Evolutionary conservation across 1,140 invertebrate species (phyloP).

Genomic region (Dendroctonus valens): DNA sequence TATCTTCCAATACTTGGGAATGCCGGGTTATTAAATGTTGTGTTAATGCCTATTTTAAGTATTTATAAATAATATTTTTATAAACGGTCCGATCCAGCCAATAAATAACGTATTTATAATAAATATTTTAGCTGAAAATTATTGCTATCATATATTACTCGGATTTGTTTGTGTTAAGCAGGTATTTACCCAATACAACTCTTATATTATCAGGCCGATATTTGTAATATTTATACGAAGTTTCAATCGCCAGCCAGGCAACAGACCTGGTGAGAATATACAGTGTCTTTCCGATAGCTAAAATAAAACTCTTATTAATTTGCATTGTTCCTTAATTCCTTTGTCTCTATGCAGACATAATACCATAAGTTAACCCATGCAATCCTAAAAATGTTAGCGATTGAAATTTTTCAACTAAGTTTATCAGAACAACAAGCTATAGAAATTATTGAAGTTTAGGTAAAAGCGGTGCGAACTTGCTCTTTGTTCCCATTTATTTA

Average conservation of each 20-base stretch:
- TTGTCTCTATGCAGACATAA: not conserved
- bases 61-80: constrained; percentile 14
- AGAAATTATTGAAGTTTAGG: too few relatives aligned
- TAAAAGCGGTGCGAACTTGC: too few relatives aligned
- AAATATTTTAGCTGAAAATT: constrained; percentile 17
- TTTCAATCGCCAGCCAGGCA: too few relatives aligned
- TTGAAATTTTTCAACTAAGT: not conserved
- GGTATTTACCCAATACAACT: constrained; percentile 17
- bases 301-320: constrained; percentile 1
- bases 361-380: not conserved
- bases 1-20: too few relatives aligned
- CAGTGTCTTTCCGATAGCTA: too few relatives aligned
- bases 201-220: constrained; percentile 4
- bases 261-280: too few relatives aligned
- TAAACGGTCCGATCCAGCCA: not conserved
- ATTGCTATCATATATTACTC: constrained; percentile 20
- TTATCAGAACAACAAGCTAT: not conserved
- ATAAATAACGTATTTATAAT: constrained; percentile 24
- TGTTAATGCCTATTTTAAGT: constrained; percentile 1
- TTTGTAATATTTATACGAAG: constrained; percentile 10
- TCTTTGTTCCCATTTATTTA: too few relatives aligned
- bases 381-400: too few relatives aligned
- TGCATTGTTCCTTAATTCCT: not conserved
- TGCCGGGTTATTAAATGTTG: not conserved
- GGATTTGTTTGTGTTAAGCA: constrained; percentile 20